A percentile compares a stretch with the other conserved stretches of the same genome.
phyloP scores from a whole-genome alignment of 2,797 vertebrate species.

The Schizopygopsis malacanthus region DNA sequence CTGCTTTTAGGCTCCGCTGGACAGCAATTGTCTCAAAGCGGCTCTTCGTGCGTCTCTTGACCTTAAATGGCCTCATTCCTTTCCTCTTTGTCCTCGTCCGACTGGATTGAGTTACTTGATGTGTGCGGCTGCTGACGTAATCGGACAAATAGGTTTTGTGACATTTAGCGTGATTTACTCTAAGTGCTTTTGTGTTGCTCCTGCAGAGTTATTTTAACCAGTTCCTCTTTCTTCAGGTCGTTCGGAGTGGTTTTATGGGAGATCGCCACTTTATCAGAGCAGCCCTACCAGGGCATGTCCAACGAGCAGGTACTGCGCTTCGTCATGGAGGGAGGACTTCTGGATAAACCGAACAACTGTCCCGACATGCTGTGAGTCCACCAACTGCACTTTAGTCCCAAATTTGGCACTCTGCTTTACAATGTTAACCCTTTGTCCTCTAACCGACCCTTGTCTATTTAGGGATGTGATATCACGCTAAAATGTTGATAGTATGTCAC shows the following conservation, averaged over 20 bases:
- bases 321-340: slow-evolving; percentile 97
- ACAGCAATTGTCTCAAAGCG: slow-evolving; percentile 23
- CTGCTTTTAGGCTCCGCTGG: slow-evolving; percentile 6
- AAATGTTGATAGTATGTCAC: slow-evolving; percentile 42
- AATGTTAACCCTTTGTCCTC: slow-evolving; percentile 42
- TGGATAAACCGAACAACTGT: slow-evolving; percentile 98
- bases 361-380: slow-evolving; percentile 94
- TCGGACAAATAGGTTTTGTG: slow-evolving; percentile 44
- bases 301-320: slow-evolving; percentile 99
- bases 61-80: slow-evolving; percentile 51
- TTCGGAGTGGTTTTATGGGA: slow-evolving; percentile 99
- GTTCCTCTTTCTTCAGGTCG: slow-evolving; percentile 72
- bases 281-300: slow-evolving; percentile 98
- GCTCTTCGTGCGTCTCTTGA: slow-evolving; percentile 13
- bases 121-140: slow-evolving; percentile 56
- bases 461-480: slow-evolving; percentile 37
- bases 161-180: slow-evolving; percentile 41
- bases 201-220: slow-evolving; percentile 20
- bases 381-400: slow-evolving; percentile 6
- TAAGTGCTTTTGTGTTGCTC: slow-evolving; percentile 37
- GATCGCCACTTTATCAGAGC: slow-evolving; percentile 93
- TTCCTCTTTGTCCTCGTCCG: slow-evolving; percentile 36
- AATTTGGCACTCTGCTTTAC: slow-evolving; percentile 17
- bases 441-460: slow-evolving; percentile 39
- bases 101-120: slow-evolving; percentile 61